Evolutionary conservation across 2,797 vertebrate genomes (phyloP), one percentile per base, ranked within the genome.

Genomic region (Etheostoma perlongum): DNA sequence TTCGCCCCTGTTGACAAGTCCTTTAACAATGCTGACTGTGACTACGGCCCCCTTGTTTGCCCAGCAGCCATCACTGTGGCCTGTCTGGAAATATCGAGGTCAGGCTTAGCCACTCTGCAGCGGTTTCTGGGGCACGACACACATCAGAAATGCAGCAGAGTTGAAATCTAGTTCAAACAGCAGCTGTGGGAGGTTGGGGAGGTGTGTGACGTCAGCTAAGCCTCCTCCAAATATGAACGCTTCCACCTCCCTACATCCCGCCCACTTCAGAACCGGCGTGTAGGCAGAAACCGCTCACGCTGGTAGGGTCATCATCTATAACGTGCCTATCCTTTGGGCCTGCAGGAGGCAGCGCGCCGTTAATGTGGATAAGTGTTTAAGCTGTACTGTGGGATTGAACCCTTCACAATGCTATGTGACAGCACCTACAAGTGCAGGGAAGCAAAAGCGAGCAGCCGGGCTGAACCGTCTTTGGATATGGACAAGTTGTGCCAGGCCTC

Each of bases 1-100:
- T 81, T 76, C 42, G 36, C 67, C 44, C 51, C 30, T 6, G 54
- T 55, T 85, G 88, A 88, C 84, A 70, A 79, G 84, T 78, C 68
- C 12, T 90, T 89, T 86, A 86, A 80, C 82, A 68, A 61, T 59
- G 62, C 69, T 71, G 82, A 78, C 48, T 86, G 62, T 8, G 36
- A 54, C 65, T 40, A 15, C 65, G 48, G 59, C 79, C 76, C 74
- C 60, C 78, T 40, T 81, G 83, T 88, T 87, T 87, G 76, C 86
- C 89, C 81, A 68, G 74, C 71, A 83, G 90, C 90, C 88, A 72
- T 88, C 58, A 60, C 67, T 82, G 84, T 72, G 83, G 79, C 89
- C 87, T 89, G 89, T 90, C 88, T 92, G 87, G 80, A 86, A 91
- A 88, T 86, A 93, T 92, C 42, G 79, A 94, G 91, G 92, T 91